Evolutionary conservation across 2,888 invertebrate genomes (phyloP), one percentile per base, ranked within the genome.

Genomic region (Pollenia labialis): DNA sequence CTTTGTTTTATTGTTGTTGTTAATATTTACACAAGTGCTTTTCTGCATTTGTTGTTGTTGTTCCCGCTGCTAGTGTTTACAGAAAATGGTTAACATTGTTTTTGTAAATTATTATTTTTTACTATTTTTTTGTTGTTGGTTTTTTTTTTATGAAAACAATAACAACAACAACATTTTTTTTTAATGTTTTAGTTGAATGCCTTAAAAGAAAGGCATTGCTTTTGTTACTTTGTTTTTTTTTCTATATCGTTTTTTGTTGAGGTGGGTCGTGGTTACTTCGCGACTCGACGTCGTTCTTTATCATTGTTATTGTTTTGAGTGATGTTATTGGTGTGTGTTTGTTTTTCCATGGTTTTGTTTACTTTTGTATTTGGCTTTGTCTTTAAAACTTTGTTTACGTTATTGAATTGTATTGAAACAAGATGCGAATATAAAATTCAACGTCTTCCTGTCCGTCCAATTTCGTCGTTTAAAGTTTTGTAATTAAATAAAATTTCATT

Each of bases 231-330:
- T 64, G 44, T 74, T 40, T 48, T 9, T 62, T 18, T 50, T 16
- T 50, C 16, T 62, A 16, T 18, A 16, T 44, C n/a, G 50, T 58
- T 66, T 52, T 42, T 74, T 66, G 64, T 83, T 83, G 58, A 77
- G 77, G 83, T 83, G 76, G 83, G 77, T 83, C 66, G 71, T 77
- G 77, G 54, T 83, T 83, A 50, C 23, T 58, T 76, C 54, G 23
- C 64, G 23, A 56, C 72, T 64, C 66, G 56, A 23, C 23, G 23
- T 23, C 48, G 11, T 54, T 50, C 32, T 32, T 32, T 32, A 32
- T 32, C 23, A 44, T 60, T 62, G 69, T 69, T 40, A 62, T 32
- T 54, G 12, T 64, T 62, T 12, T 32, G n/a, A 9, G 23, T 40
- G 46, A 50, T 74, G 18, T 74, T 66, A 18, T 6, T 66, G n/a